Evolutionary conservation across 2,888 invertebrate genomes (phyloP), one percentile per base, ranked within the genome.

Genomic region (Noctua janthina): DNA sequence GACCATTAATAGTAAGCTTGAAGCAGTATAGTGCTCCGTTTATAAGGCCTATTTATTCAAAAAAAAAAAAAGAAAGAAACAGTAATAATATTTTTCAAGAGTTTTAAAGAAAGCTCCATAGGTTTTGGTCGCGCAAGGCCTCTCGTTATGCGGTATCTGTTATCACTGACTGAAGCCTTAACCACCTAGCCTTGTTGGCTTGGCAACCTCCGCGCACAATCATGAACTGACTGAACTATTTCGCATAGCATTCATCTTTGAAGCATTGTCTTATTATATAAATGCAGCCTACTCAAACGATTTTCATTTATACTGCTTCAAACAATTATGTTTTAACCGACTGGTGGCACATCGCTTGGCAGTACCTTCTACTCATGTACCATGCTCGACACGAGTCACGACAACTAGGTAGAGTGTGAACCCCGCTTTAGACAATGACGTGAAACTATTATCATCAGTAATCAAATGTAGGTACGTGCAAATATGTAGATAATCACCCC

Each of bases 381-480:
- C 0, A 54, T 20, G 54, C 20, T 54, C 20, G 20, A 54, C 20
- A 54, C 20, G 54, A 20, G 20, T 20, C 20, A 54, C 20, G 54
- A 20, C 8, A 56, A 56, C 10, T 23, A 56, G 56, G 56, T 56
- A 56, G n/a, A 39, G 23, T 51, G 29, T 59, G 49, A 49, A 29
- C 20, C n/a, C 11, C 1, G 17, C n/a, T 66, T 51, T n/a, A 43
- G 5, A 68, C 10, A 68, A 23, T 62, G 46, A 70, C 54, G n/a
- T 54, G 6, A 10, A 29, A 29, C 15, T 49, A 29, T 56, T 56
- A 81, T 59, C 10, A 13, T 59, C 23, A 13, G 43, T 67, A 67
- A 43, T 59, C 39, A 81, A 20, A 80, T 23, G 17, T 66, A 66
- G 46, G 81, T 73, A 66, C 73, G 80, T 73, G 81, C 43, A 56